These are phyloP conservation scores for Pseudopodoces humilis DNA, from an alignment of 2,113 vertebrate genomes.

Conservation along the genomic window DNA sequence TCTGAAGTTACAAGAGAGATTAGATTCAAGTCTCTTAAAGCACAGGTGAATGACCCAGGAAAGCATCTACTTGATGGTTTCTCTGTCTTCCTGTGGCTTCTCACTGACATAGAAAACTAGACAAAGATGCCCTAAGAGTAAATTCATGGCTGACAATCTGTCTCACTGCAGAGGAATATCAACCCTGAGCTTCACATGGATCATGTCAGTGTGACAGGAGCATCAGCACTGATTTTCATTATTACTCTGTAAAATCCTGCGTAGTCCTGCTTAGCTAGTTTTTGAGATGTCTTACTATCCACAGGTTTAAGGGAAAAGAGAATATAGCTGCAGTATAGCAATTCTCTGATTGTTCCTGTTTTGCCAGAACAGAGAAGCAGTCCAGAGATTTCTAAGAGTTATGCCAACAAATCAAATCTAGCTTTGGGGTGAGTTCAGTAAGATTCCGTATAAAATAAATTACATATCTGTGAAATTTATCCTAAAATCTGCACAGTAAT, in stretches of 20 bases:
- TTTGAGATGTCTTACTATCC: not conserved
- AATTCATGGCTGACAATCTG: constrained; percentile 10
- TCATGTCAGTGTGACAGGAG: not conserved
- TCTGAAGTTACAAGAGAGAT: not conserved
- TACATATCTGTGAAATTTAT: not conserved
- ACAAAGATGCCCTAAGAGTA: not conserved
- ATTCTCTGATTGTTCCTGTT: not conserved
- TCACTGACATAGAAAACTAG: not conserved
- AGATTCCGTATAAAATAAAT: constrained; percentile 4
- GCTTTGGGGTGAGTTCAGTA: not conserved
- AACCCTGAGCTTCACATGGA: not conserved
- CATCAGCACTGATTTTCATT: not conserved
- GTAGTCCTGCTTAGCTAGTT: not conserved
- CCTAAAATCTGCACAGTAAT: not conserved
- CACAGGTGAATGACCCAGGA: not conserved
- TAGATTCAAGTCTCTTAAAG: not conserved
- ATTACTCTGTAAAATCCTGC: not conserved
- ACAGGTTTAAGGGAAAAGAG: not conserved
- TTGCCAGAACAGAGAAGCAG: not conserved
- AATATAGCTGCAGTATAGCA: not conserved
- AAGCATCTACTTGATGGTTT: not conserved
- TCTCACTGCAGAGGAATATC: not conserved
- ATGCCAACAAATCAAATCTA: not conserved
- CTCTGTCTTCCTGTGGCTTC: not conserved
- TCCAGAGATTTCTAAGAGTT: not conserved